Evolutionary conservation across 2,888 invertebrate genomes (phyloP).

Genomic region (Oligia strigilis): DNA sequence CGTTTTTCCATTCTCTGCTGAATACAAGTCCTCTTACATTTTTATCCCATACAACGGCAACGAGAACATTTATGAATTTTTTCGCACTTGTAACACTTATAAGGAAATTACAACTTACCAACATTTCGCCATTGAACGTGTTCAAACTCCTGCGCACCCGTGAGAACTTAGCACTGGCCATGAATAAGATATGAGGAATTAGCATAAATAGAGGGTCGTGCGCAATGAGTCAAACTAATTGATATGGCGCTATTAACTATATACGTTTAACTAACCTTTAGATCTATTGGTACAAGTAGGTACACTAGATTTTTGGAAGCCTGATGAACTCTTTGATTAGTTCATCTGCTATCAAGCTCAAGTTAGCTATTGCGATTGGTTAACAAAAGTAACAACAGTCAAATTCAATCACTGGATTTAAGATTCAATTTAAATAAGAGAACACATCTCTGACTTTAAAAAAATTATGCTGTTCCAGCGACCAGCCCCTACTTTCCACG

Average conservation of each 20-base stretch:
- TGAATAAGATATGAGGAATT: conserved; percentile 63
- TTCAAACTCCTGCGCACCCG: conserved; percentile 57
- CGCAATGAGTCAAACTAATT: conserved; percentile 56
- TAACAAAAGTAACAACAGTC: neutral
- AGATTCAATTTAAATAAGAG: neutral
- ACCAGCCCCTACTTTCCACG: neutral
- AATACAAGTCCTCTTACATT: neutral
- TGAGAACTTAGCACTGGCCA: conserved; percentile 63
- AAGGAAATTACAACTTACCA: conserved; percentile 58
- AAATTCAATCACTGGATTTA: neutral
- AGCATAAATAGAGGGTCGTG: conserved; percentile 59
- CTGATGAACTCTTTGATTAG: neutral
- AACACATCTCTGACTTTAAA: neutral
- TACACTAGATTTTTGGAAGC: neutral
- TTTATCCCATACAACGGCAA: neutral
- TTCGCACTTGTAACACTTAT: conserved; percentile 57
- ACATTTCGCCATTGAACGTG: conserved; percentile 63
- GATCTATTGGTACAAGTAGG: neutral
- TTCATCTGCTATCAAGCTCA: neutral
- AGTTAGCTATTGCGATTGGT: neutral
- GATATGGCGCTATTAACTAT: conserved; percentile 29
- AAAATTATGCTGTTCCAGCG: neutral
- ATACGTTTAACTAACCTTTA: conserved; percentile 18
- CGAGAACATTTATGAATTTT: conserved; percentile 47
- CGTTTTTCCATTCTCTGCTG: neutral